These are phyloP conservation scores for Vipera ursinii DNA, from an alignment of 2,797 vertebrate genomes.

Conservation along the genomic window DNA sequence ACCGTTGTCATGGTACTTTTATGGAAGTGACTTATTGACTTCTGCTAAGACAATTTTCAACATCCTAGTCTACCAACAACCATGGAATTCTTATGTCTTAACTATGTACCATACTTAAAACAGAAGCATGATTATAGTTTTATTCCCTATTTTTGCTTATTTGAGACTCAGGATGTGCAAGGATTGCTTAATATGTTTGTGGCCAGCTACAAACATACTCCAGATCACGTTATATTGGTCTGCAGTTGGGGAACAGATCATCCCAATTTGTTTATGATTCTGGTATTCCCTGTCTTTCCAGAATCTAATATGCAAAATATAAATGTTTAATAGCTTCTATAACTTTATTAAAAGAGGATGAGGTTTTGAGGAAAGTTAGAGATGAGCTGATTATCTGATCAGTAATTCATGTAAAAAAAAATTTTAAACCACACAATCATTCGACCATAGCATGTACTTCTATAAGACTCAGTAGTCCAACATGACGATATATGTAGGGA, in stretches of 20 bases:
- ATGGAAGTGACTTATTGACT: not conserved
- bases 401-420: not conserved
- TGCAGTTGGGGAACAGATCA: not conserved
- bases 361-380: not conserved
- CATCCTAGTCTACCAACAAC: not conserved
- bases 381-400: not conserved
- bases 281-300: not conserved
- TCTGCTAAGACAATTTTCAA: not conserved
- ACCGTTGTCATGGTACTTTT: not conserved
- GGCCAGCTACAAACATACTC: not conserved
- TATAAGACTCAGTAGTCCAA: not conserved
- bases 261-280: not conserved
- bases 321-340: not conserved
- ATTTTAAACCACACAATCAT: not conserved
- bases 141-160: not conserved
- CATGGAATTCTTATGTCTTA: not conserved
- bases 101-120: not conserved
- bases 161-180: not conserved
- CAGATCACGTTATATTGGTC: not conserved
- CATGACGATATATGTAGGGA: not conserved
- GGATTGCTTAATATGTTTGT: not conserved
- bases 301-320: not conserved
- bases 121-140: not conserved
- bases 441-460: not conserved
- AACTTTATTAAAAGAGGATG: not conserved